Conservation (phyloP, 2,113 vertebrate genomes). For the Phainopepla nitens region DNA sequence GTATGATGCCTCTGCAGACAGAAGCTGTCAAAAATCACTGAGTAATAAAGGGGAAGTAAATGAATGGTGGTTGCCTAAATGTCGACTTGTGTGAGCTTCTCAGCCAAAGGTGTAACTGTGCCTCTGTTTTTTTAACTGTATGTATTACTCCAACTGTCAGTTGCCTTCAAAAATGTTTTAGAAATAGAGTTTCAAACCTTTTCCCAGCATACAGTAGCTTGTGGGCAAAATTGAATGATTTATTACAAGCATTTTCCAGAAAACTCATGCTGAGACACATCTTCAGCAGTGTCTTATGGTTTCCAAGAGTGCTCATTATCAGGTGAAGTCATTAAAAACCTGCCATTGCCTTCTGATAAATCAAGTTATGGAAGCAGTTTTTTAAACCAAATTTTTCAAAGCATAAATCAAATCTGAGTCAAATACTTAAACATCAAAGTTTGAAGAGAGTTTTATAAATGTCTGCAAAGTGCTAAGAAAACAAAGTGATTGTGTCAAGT, state of each 20-base stretch:
- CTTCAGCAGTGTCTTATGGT: not conserved
- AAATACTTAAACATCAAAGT: not conserved
- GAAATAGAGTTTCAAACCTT: conserved; percentile 37
- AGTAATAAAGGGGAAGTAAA: conserved; percentile 16
- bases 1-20: not conserved
- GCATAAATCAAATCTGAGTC: not conserved
- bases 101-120: not conserved
- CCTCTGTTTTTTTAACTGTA: not conserved
- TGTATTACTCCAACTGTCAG: conserved; percentile 1
- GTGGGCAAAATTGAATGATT: conserved; percentile 56
- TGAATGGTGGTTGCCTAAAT: conserved; percentile 14
- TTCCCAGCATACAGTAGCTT: conserved; percentile 28
- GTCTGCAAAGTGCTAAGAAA: not conserved
- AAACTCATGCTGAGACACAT: conserved; percentile 23
- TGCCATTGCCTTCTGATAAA: not conserved
- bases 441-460: not conserved
- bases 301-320: conserved; percentile 36
- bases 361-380: not conserved
- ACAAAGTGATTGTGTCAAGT: not conserved
- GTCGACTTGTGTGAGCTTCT: conserved; percentile 1
- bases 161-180: conserved; percentile 20
- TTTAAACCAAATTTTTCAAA: conserved; percentile 6
- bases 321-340: conserved; percentile 25
- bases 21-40: conserved; percentile 12
- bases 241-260: conserved; percentile 59